Percentiles rank a stretch among this genome's conserved stretches.
Evolutionary conservation across 2,888 invertebrate species (phyloP).

Genomic region (Punctoribates punctum): DNA sequence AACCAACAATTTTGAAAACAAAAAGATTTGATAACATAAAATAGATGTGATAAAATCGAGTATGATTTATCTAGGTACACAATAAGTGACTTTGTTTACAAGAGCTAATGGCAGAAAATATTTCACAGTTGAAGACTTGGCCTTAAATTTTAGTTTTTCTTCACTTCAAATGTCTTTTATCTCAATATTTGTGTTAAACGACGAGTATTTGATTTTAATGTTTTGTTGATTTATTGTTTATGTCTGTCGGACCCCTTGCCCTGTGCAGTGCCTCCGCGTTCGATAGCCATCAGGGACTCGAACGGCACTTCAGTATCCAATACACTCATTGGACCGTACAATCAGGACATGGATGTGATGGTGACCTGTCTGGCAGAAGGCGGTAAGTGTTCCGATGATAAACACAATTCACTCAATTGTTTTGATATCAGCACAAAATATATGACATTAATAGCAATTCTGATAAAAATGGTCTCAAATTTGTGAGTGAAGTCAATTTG

Average conservation of each 20-base stretch:
- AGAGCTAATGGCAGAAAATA: too few relatives aligned
- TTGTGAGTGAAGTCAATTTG: too few relatives aligned
- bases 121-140: too few relatives aligned
- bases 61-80: too few relatives aligned
- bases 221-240: background rate
- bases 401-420: too few relatives aligned
- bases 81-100: too few relatives aligned
- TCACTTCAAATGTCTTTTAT: too few relatives aligned
- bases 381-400: conserved; percentile 12
- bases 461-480: background rate
- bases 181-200: too few relatives aligned
- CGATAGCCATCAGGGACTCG: conserved; percentile 31
- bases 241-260: background rate
- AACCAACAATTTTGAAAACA: too few relatives aligned
- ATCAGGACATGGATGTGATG: conserved; percentile 40
- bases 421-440: background rate
- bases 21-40: too few relatives aligned
- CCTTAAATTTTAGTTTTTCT: too few relatives aligned
- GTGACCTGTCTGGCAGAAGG: conserved; percentile 40
- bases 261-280: conserved; percentile 40
- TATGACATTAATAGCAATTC: background rate
- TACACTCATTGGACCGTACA: conserved; percentile 40
- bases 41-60: too few relatives aligned
- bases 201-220: background rate
- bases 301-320: conserved; percentile 38